phyloP scores from a whole-genome alignment of 2,888 invertebrate species.

The Hirtodrosophila trivittata region DNA sequence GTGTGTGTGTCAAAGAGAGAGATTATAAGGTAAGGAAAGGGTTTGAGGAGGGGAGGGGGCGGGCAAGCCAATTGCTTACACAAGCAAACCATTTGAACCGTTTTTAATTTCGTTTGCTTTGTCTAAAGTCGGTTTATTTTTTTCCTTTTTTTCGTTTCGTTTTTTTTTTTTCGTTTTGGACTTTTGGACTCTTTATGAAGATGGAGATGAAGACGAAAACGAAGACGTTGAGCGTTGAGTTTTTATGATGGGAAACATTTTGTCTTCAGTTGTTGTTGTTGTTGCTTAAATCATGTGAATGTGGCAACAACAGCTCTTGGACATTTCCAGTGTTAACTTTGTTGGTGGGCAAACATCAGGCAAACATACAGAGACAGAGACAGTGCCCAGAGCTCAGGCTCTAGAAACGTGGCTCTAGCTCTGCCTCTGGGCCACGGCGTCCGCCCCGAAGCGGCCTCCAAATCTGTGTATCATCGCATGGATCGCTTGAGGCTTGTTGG shows the following conservation, averaged over 20 bases:
- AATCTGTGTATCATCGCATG: slow-evolving; percentile 40
- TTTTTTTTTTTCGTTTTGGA: slow-evolving; percentile 42
- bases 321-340: slow-evolving; percentile 71
- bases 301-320: slow-evolving; percentile 70
- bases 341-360: slow-evolving; percentile 72
- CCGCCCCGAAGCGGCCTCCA: slow-evolving; percentile 42
- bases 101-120: slow-evolving; percentile 76
- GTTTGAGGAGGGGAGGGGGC: not conserved
- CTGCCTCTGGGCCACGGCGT: slow-evolving; percentile 44
- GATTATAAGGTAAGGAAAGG: not conserved
- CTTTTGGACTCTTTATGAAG: slow-evolving; percentile 55
- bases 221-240: slow-evolving; percentile 29
- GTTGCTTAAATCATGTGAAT: slow-evolving; percentile 75
- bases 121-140: slow-evolving; percentile 59
- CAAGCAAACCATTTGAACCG: slow-evolving; percentile 71
- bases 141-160: slow-evolving; percentile 21
- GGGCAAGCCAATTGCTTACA: slow-evolving; percentile 63
- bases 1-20: not conserved
- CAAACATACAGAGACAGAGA: slow-evolving; percentile 40
- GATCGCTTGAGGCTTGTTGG: slow-evolving; percentile 31
- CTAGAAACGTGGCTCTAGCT: slow-evolving; percentile 1
- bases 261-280: slow-evolving; percentile 44
- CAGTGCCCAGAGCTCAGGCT: not conserved
- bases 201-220: slow-evolving; percentile 43
- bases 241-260: slow-evolving; percentile 76